Percentiles rank a stretch among this genome's conserved stretches.
phyloP scores from a whole-genome alignment of 2,113 vertebrate species.

The Psephotus haematonotus region DNA sequence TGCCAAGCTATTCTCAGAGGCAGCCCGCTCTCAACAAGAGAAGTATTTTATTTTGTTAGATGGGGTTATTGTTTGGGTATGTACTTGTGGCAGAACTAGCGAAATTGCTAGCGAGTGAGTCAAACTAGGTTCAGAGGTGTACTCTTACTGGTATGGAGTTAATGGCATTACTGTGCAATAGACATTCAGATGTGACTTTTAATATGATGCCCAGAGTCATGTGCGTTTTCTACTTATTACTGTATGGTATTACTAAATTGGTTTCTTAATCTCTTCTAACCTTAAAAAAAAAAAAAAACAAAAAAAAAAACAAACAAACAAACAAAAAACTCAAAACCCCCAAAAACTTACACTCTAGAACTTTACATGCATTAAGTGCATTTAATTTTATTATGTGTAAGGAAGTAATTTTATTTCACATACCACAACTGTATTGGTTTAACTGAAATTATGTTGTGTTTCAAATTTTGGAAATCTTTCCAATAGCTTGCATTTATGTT shows the following conservation, averaged over 20 bases:
- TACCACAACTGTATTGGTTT: not conserved
- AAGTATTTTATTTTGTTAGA: conserved; percentile 76
- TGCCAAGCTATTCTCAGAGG: conserved; percentile 84
- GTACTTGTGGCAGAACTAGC: conserved; percentile 71
- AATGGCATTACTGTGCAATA: conserved; percentile 38
- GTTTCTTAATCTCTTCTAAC: conserved; percentile 1
- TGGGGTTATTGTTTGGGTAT: conserved; percentile 75
- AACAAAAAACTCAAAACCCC: not conserved
- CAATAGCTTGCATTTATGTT: not conserved
- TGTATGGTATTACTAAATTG: not conserved
- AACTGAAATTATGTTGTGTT: not conserved
- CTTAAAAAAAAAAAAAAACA: not conserved
- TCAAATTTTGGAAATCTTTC: not conserved
- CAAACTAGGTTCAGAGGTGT: conserved; percentile 55
- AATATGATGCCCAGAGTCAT: not conserved
- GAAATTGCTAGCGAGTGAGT: conserved; percentile 62
- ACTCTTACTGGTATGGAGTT: conserved; percentile 57
- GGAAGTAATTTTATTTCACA: not conserved
- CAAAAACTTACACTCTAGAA: not conserved
- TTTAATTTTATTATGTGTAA: not conserved
- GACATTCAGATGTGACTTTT: conserved; percentile 32
- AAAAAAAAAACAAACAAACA: not conserved
- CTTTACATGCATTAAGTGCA: not conserved
- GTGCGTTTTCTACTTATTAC: conserved; percentile 36
- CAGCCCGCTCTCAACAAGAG: conserved; percentile 67